Evolutionary conservation across 2,113 vertebrate species (phyloP).

Genomic region (Arothron firmamentum): DNA sequence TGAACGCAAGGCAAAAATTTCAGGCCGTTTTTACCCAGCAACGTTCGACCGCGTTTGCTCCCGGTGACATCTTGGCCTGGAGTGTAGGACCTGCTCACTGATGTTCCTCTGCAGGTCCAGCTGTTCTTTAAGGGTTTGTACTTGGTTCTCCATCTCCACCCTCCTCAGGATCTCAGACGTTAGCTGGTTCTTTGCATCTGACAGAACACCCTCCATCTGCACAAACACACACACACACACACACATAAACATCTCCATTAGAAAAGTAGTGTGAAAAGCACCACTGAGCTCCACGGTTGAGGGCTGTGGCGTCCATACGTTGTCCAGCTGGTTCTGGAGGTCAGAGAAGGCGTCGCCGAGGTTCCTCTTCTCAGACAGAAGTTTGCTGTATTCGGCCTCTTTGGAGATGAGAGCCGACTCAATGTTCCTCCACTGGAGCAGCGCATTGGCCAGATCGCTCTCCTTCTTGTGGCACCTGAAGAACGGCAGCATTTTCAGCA

Average conservation of each 20-base stretch:
- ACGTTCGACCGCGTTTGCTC: too few relatives aligned
- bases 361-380: conserved; percentile 65
- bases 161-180: conserved; percentile 76
- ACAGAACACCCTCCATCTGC: conserved; percentile 64
- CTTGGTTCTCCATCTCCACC: conserved; percentile 78
- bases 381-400: conserved; percentile 71
- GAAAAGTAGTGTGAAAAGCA: too few relatives aligned
- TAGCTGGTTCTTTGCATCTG: conserved; percentile 74
- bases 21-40: too few relatives aligned
- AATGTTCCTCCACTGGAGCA: conserved; percentile 66
- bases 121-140: conserved; percentile 79
- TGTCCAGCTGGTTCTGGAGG: conserved; percentile 64
- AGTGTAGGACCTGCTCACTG: conserved; percentile 70
- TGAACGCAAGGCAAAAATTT: conserved; percentile 18
- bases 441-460: conserved; percentile 63
- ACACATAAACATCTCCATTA: too few relatives aligned
- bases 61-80: too few relatives aligned
- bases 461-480: conserved; percentile 80
- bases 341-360: conserved; percentile 65
- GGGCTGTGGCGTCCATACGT: conserved; percentile 59
- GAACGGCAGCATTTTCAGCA: neutral
- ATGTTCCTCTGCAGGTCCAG: conserved; percentile 77
- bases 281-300: too few relatives aligned
- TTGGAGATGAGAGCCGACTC: conserved; percentile 71
- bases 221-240: neutral